phyloP scores from a whole-genome alignment of 2,888 invertebrate species.

The Osmoderma eremita region DNA sequence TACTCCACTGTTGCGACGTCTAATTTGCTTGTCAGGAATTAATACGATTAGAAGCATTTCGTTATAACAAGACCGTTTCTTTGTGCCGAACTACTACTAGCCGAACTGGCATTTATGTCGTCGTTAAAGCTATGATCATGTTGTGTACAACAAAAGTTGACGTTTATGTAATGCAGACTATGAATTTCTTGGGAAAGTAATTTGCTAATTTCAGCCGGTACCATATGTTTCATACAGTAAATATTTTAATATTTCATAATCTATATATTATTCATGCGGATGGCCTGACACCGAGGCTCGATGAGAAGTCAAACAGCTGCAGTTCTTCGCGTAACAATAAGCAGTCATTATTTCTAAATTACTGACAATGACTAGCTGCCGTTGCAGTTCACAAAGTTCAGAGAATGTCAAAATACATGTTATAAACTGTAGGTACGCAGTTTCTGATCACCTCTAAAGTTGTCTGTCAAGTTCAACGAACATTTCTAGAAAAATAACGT shows the following conservation, averaged over 20 bases:
- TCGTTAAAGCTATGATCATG: too few species aligned
- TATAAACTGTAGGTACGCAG: neutral
- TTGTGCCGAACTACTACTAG: too few species aligned
- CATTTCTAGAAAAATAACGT: conserved; percentile 21
- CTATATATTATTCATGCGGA: neutral
- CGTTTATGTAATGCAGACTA: too few species aligned
- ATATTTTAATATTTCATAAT: neutral
- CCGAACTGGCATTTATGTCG: too few species aligned
- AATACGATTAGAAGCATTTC: too few species aligned
- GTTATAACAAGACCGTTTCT: too few species aligned
- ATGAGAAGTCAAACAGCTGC: conserved; percentile 2
- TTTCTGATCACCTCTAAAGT: conserved; percentile 7
- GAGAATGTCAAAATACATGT: neutral
- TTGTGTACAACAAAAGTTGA: too few species aligned
- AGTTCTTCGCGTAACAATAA: neutral
- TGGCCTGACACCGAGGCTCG: neutral
- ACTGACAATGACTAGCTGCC: neutral
- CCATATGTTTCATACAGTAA: neutral
- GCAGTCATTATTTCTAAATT: conserved; percentile 1
- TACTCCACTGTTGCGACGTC: too few species aligned
- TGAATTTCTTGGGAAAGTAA: neutral
- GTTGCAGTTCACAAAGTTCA: neutral
- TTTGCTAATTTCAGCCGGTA: conserved; percentile 1
- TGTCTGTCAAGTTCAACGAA: conserved; percentile 31
- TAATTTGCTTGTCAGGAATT: too few species aligned